A percentile compares a stretch with the other conserved stretches of the same genome.
phyloP scores from a whole-genome alignment of 2,888 invertebrate genomes.

The Boloria euphrosyne region DNA sequence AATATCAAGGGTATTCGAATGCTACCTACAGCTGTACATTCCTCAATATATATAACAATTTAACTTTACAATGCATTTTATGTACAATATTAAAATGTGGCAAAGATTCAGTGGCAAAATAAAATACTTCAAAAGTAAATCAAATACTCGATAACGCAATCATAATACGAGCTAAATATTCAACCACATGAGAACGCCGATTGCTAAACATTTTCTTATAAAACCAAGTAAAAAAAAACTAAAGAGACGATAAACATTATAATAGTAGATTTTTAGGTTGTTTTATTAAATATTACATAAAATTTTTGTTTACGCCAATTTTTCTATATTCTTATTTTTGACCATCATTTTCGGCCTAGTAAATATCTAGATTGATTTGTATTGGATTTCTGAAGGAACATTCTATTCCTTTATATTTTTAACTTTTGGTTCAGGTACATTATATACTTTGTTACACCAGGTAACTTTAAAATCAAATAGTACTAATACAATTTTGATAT shows the following conservation, averaged over 20 bases:
- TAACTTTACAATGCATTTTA: conserved; percentile 32
- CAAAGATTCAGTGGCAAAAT: conserved; percentile 45
- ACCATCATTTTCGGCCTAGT: too few relatives aligned
- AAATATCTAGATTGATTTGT: too few relatives aligned
- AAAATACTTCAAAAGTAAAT: conserved; percentile 35
- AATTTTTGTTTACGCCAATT: too few relatives aligned
- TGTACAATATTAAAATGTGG: conserved; percentile 43
- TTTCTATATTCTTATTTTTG: too few relatives aligned
- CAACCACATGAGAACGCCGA: conserved; percentile 5
- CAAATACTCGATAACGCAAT: conserved; percentile 47
- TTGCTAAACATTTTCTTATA: background rate
- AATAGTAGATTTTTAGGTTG: too few relatives aligned
- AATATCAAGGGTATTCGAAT: conserved; percentile 22
- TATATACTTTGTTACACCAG: background rate
- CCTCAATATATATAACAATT: conserved; percentile 38
- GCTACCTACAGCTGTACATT: conserved; percentile 30
- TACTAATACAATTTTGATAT: too few relatives aligned
- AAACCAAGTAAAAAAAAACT: background rate
- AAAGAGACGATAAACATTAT: background rate
- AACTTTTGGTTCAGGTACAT: background rate
- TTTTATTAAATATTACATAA: too few relatives aligned
- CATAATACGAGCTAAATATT: conserved; percentile 8
- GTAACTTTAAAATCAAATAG: too few relatives aligned
- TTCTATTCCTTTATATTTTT: too few relatives aligned
- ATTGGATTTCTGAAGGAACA: too few relatives aligned